Conservation (phyloP, 64 coral and sea anemone genomes). For the Montipora sp. region DNA sequence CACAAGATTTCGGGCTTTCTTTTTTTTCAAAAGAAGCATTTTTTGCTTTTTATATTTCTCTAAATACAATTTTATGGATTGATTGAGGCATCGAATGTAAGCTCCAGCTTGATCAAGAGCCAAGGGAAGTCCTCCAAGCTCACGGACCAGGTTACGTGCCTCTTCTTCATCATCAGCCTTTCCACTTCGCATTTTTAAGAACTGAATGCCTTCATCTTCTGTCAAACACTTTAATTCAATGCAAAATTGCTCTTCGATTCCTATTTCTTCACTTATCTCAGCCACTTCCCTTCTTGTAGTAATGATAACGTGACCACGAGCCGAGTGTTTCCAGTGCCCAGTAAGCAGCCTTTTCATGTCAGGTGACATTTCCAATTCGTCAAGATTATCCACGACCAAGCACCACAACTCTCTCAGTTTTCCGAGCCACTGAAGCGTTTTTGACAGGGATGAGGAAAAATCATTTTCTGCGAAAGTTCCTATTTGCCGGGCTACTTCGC, state of each 20-base stretch:
- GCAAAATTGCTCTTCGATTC: conserved; percentile 48
- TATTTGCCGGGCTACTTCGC: conserved; percentile 61
- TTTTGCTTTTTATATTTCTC: conserved; percentile 65
- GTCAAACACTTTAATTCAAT: conserved; percentile 64
- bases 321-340: conserved; percentile 64
- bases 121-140: conserved; percentile 77
- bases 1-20: conserved; percentile 55
- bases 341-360: conserved; percentile 51
- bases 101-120: conserved; percentile 83
- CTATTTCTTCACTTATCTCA: conserved; percentile 48
- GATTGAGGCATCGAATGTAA: conserved; percentile 39
- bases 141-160: conserved; percentile 11
- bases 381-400: conserved; percentile 76
- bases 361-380: conserved; percentile 68
- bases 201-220: conserved; percentile 48
- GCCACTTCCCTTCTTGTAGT: conserved; percentile 68
- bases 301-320: conserved; percentile 56
- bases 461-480: conserved; percentile 56
- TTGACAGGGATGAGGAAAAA: conserved; percentile 26
- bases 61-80: conserved; percentile 54
- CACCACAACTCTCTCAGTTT: conserved; percentile 56
- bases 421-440: conserved; percentile 56
- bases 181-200: conserved; percentile 56
- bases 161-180: neutral
- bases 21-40: conserved; percentile 52